phyloP scores from a whole-genome alignment of 2,797 vertebrate species.

The Ceryle rudis region DNA sequence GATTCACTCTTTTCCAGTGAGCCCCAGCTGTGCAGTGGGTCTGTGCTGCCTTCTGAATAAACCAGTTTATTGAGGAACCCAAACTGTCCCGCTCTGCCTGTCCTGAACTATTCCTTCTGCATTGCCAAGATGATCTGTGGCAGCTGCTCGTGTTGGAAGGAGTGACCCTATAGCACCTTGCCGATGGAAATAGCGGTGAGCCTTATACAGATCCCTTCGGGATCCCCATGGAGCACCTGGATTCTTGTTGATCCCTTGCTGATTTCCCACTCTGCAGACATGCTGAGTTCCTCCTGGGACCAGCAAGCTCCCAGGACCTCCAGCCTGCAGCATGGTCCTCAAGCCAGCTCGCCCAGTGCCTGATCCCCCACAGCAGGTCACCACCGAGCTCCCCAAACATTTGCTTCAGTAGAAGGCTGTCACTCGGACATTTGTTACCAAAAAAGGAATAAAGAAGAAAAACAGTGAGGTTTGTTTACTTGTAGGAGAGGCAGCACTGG shows the following conservation, averaged over 20 bases:
- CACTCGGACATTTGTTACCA: background rate
- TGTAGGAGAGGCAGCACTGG: background rate
- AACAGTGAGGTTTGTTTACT: background rate
- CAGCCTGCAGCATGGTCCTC: background rate
- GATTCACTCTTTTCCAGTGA: background rate
- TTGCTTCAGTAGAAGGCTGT: background rate
- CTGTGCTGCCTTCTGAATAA: background rate
- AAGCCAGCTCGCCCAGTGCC: too few species aligned
- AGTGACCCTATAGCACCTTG: background rate
- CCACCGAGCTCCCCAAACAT: background rate
- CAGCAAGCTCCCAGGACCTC: background rate
- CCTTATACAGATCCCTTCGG: background rate
- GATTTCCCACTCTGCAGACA: background rate
- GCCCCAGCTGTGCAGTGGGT: background rate
- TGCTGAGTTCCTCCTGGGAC: background rate
- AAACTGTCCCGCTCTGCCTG: background rate
- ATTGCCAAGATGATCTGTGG: background rate
- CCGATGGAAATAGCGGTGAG: background rate
- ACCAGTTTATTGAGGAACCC: background rate
- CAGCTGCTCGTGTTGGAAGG: background rate
- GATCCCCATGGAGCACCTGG: background rate
- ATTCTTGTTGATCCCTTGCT: background rate
- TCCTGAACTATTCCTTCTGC: too few species aligned
- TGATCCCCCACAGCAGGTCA: background rate
- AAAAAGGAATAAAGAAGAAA: background rate